phyloP scores from a whole-genome alignment of 1,140 invertebrate genomes.

The Cotesia vestalis region DNA sequence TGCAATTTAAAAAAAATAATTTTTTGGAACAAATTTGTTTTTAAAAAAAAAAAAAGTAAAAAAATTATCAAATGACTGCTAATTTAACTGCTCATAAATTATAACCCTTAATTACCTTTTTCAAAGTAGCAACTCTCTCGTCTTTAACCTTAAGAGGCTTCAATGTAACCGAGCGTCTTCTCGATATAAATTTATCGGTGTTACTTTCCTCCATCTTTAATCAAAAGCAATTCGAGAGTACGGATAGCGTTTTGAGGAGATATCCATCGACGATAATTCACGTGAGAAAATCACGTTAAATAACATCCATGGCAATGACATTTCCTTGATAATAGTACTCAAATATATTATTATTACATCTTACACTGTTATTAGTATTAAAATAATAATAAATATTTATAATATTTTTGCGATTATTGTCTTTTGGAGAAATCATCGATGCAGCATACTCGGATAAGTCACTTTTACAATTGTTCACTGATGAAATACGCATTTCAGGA shows the following conservation, averaged over 20 bases:
- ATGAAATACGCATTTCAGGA: slow-evolving; percentile 35
- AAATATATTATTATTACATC: slow-evolving; percentile 7
- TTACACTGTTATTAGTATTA: neutral
- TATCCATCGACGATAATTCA: slow-evolving; percentile 24
- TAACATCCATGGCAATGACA: neutral
- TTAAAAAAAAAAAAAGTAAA: neutral
- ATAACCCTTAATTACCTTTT: slow-evolving; percentile 58
- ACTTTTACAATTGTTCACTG: slow-evolving; percentile 23
- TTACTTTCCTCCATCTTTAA: slow-evolving; percentile 63
- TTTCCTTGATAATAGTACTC: neutral
- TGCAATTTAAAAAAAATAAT: too few relatives aligned
- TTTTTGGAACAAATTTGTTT: neutral
- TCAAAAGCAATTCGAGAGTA: slow-evolving; percentile 43
- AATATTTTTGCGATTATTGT: slow-evolving; percentile 9
- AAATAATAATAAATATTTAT: neutral
- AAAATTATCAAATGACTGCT: slow-evolving; percentile 1
- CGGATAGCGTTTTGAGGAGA: slow-evolving; percentile 26
- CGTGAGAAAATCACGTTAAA: slow-evolving; percentile 17
- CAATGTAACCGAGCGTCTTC: slow-evolving; percentile 64
- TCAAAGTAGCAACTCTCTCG: slow-evolving; percentile 65
- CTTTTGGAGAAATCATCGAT: neutral
- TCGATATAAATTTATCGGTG: slow-evolving; percentile 61
- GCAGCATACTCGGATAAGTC: slow-evolving; percentile 13
- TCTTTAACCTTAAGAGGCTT: slow-evolving; percentile 66
- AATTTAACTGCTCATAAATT: neutral